These are phyloP conservation scores for Hestina assimilis DNA, from an alignment of 1,140 invertebrate genomes.

Conservation along the genomic window DNA sequence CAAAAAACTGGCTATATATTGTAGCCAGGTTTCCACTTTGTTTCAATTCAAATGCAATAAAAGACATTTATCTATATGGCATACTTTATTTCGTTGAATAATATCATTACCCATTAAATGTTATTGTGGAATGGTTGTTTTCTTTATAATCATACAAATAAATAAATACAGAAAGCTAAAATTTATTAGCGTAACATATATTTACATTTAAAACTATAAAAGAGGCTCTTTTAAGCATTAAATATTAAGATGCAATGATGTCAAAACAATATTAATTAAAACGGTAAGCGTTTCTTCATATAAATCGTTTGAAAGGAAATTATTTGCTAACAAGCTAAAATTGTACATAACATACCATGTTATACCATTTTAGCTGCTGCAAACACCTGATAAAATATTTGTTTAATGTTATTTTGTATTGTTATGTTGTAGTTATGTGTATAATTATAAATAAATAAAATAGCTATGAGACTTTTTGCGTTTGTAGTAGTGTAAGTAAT, in stretches of 20 bases:
- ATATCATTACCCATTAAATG: slow-evolving; percentile 11
- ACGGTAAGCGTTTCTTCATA: too few relatives aligned
- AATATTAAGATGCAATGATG: not conserved
- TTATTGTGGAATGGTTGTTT: slow-evolving; percentile 4
- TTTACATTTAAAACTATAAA: not conserved
- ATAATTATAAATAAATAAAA: too few relatives aligned
- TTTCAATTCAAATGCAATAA: not conserved
- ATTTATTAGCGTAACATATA: not conserved
- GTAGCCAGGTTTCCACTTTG: not conserved
- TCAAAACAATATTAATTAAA: too few relatives aligned
- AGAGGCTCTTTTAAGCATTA: not conserved
- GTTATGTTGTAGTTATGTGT: too few relatives aligned
- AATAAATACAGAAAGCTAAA: not conserved
- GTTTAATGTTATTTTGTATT: too few relatives aligned
- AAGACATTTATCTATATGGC: slow-evolving; percentile 9
- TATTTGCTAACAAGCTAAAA: too few relatives aligned
- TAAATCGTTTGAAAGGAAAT: too few relatives aligned
- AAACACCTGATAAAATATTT: too few relatives aligned
- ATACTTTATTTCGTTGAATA: slow-evolving; percentile 20
- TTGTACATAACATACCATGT: too few relatives aligned
- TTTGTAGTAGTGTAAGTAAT: too few relatives aligned
- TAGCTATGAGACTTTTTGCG: too few relatives aligned
- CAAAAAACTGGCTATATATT: not conserved
- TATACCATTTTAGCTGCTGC: too few relatives aligned
- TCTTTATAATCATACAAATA: not conserved